A percentile compares a stretch with the other conserved stretches of the same genome.
Evolutionary conservation across 2,888 invertebrate genomes (phyloP).

Genomic region (Lasioglossum calceatum): DNA sequence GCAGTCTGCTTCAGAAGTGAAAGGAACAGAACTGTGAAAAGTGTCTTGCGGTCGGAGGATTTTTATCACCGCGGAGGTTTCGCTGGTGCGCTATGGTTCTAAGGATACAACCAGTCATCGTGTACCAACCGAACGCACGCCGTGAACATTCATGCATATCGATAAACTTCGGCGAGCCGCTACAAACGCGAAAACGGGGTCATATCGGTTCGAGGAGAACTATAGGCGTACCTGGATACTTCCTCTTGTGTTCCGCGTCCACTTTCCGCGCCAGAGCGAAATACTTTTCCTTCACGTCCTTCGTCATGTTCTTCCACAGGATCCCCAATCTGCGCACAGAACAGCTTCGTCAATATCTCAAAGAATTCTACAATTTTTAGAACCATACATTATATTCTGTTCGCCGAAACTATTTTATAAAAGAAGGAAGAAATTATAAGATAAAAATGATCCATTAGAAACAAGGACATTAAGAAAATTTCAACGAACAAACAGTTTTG

Average conservation of each 20-base stretch:
- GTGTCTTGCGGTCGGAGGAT: not conserved
- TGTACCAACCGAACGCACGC: conserved; percentile 22
- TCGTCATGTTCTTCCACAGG: conserved; percentile 86
- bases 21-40: not conserved
- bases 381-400: not conserved
- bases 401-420: not conserved
- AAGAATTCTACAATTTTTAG: not conserved
- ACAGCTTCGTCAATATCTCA: not conserved
- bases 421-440: too few species aligned
- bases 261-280: conserved; percentile 86
- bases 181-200: conserved; percentile 46
- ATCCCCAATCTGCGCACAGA: conserved; percentile 84
- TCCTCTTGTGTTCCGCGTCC: conserved; percentile 87
- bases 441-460: not conserved
- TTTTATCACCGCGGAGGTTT: not conserved
- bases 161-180: conserved; percentile 45
- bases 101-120: conserved; percentile 30
- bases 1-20: not conserved
- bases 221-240: conserved; percentile 86
- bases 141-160: conserved; percentile 52
- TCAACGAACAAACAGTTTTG: not conserved
- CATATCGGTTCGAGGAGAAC: conserved; percentile 49
- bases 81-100: not conserved
- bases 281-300: conserved; percentile 86
- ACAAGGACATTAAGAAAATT: not conserved